Conservation (phyloP, 2,113 vertebrate species). For the Hippolais icterina region DNA sequence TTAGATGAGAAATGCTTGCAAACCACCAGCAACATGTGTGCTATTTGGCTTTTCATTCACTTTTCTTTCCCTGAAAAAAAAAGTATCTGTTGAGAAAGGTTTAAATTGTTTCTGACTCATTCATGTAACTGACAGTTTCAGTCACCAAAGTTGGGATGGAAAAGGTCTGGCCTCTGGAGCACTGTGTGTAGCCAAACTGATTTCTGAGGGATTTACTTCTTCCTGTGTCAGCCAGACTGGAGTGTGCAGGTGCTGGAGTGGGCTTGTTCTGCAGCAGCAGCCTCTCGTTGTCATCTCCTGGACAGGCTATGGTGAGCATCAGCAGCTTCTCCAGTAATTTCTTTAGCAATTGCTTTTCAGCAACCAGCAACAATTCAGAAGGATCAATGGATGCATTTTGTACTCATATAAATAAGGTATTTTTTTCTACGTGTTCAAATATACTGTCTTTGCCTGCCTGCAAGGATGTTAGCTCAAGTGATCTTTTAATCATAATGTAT, state of each 20-base stretch:
- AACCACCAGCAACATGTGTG: not conserved
- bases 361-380: not conserved
- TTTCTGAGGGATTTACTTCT: not conserved
- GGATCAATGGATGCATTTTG: not conserved
- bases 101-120: not conserved
- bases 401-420: not conserved
- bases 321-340: not conserved
- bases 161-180: not conserved
- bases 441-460: not conserved
- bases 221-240: not conserved
- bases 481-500: not conserved
- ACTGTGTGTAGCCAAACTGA: not conserved
- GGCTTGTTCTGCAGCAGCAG: not conserved
- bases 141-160: not conserved
- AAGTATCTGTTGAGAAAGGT: not conserved
- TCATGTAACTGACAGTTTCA: not conserved
- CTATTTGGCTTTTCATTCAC: not conserved
- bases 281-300: not conserved
- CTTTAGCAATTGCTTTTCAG: not conserved
- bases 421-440: rapidly evolving
- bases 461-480: not conserved
- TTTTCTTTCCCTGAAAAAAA: not conserved
- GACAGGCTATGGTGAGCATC: not conserved
- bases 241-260: not conserved
- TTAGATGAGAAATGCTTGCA: not conserved